Evolutionary conservation across 2,113 vertebrate genomes (phyloP), one percentile per base, ranked within the genome.

Genomic region (Dipodomys ordii): DNA sequence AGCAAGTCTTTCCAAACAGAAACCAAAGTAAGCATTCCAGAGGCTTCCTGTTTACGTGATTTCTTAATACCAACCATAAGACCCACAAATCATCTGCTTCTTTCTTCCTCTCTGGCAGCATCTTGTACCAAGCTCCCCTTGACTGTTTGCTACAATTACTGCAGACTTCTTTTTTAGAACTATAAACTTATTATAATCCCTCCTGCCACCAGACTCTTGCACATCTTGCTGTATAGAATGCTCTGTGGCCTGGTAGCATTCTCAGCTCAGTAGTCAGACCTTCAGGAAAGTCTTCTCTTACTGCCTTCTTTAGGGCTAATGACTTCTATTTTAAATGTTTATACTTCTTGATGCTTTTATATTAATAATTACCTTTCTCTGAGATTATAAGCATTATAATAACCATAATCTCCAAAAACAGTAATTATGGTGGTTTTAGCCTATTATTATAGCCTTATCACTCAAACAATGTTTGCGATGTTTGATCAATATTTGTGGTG

Each of bases 1-100:
- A 65, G 10, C 57, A 22, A 39, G 13, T 81, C 28, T 30, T 90
- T 74, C 62, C 65, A 95, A 95, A 69, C 28, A 81, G 77, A 95
- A 95, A 46, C 35, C 18, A 44, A 28, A 6, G 23, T 64, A 27
- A 88, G 19, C 22, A 44, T 82, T 83, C 80, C 49, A 71, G 20
- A 79, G 77, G 20, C 25, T 53, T 93, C 35, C 25, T 46, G 25
- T 22, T 27, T 62, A 10, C 23, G 20, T 13, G 32, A 39, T 80
- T 62, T 87, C 72, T 83, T 74, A 19, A 4, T 4, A 3, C 35
- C 32, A n/a, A 53, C 9, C 27, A 0, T 11, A 16, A 83, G 23
- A 53, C 8, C 1, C n/a, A 88, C 2, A 25, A 35, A 15, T 15
- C 7, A 13, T 69, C 49, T 67, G 30, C 19, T 46, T 28, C 80